Conservation (phyloP, 2,888 invertebrate species). For the Leucophenga montana region DNA sequence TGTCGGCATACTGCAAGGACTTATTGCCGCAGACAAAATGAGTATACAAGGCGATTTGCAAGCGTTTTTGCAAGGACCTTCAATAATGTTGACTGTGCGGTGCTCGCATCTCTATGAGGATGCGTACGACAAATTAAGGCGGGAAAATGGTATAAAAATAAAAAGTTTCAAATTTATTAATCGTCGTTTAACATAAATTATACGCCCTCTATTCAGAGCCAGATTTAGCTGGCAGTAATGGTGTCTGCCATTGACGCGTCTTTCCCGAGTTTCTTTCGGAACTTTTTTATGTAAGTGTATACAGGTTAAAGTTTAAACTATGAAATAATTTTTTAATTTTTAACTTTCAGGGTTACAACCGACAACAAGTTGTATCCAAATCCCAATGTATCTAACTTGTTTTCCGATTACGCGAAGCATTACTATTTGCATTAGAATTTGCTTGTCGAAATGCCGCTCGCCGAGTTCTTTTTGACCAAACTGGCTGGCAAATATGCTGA, state of each 20-base stretch:
- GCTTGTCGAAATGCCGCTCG: slow-evolving; percentile 93
- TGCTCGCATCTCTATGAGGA: slow-evolving; percentile 98
- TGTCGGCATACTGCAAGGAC: slow-evolving; percentile 86
- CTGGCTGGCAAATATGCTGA: slow-evolving; percentile 83
- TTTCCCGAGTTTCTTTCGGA: slow-evolving; percentile 96
- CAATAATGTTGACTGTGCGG: slow-evolving; percentile 84
- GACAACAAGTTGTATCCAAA: slow-evolving; percentile 97
- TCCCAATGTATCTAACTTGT: slow-evolving; percentile 90
- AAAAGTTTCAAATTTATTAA: not conserved
- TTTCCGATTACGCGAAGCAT: slow-evolving; percentile 89
- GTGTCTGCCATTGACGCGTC: too few species aligned
- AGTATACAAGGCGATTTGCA: slow-evolving; percentile 82
- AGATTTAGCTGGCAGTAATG: slow-evolving; percentile 96
- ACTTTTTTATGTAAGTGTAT: slow-evolving; percentile 80
- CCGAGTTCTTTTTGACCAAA: slow-evolving; percentile 95
- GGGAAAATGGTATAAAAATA: slow-evolving; percentile 83
- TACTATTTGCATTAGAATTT: slow-evolving; percentile 97
- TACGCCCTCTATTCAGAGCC: slow-evolving; percentile 88
- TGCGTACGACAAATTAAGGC: slow-evolving; percentile 93
- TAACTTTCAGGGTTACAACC: slow-evolving; percentile 78
- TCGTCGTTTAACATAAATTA: too few species aligned
- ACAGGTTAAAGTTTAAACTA: not conserved
- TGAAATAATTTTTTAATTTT: not conserved
- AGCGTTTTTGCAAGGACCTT: slow-evolving; percentile 84
- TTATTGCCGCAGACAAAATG: slow-evolving; percentile 75